These are phyloP conservation scores for Exephanes ischioxanthus DNA, from an alignment of 2,888 invertebrate species.

Conservation along the genomic window DNA sequence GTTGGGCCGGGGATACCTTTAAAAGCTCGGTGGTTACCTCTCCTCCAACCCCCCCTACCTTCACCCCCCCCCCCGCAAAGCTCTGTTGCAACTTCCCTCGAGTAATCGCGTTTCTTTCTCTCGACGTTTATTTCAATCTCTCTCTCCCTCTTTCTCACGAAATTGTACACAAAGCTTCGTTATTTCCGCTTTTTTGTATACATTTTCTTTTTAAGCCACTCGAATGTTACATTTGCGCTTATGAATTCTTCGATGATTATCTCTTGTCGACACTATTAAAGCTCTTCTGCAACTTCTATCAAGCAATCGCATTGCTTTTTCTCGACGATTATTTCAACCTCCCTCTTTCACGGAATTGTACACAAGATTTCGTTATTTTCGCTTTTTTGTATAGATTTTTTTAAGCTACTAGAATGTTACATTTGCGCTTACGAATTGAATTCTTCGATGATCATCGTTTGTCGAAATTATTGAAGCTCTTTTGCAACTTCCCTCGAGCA, in stretches of 20 bases:
- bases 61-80: not conserved
- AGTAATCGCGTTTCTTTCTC: constrained; percentile 14
- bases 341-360: constrained; percentile 34
- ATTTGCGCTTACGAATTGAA: not conserved
- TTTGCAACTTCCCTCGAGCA: not conserved
- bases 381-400: constrained; percentile 17
- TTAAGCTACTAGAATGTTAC: not conserved
- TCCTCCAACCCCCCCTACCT: no score
- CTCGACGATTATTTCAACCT: constrained; percentile 27
- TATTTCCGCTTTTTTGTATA: constrained; percentile 19
- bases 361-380: constrained; percentile 42
- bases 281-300: not conserved
- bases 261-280: not conserved
- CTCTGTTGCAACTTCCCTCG: constrained; percentile 1
- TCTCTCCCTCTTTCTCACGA: constrained; percentile 32
- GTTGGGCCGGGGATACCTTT: not conserved
- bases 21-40: constrained; percentile 29
- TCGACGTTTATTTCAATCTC: constrained; percentile 34
- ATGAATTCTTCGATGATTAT: not conserved
- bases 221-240: not conserved
- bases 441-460: not conserved
- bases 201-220: constrained; percentile 3
- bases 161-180: constrained; percentile 53
- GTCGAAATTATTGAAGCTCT: not conserved
- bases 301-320: constrained; percentile 1